Conservation (phyloP, 1,140 invertebrate species). For the Zaprionus capensis region DNA sequence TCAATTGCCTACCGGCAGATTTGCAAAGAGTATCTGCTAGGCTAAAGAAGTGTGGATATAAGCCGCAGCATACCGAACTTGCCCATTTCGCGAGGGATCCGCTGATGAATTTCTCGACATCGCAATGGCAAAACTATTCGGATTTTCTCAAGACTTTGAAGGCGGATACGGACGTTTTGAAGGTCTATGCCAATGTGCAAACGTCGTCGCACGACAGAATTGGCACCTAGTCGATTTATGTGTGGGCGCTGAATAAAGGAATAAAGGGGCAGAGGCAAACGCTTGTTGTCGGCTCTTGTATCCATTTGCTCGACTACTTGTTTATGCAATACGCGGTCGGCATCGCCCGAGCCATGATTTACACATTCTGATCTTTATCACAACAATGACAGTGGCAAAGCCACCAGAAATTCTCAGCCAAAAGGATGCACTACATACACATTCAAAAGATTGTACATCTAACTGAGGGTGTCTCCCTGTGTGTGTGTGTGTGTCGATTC, state of each 20-base stretch:
- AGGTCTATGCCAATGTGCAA: conserved; percentile 70
- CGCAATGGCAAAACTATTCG: conserved; percentile 33
- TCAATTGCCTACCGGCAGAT: conserved; percentile 50
- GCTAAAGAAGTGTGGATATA: conserved; percentile 49
- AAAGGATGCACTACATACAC: conserved; percentile 63
- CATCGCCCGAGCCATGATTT: conserved; percentile 65
- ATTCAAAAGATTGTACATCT: conserved; percentile 15
- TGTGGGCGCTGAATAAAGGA: conserved; percentile 22
- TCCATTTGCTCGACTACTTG: conserved; percentile 80
- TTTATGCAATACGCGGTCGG: conserved; percentile 63
- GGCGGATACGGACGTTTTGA: conserved; percentile 50
- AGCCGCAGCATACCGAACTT: conserved; percentile 39
- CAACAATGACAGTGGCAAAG: conserved; percentile 67
- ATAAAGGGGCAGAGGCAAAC: conserved; percentile 25
- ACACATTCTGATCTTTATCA: conserved; percentile 78
- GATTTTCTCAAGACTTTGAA: conserved; percentile 44
- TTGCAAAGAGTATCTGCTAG: conserved; percentile 38
- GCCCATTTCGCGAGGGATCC: conserved; percentile 37
- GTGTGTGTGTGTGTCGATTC: conserved; percentile 40
- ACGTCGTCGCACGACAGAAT: conserved; percentile 4
- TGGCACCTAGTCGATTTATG: conserved; percentile 34
- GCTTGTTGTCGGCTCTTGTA: conserved; percentile 55
- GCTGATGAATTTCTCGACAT: conserved; percentile 21
- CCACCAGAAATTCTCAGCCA: conserved; percentile 70
- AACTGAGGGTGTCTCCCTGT: conserved; percentile 38